Conservation (phyloP, 2,113 vertebrate species). For the Tachycineta bicolor region DNA sequence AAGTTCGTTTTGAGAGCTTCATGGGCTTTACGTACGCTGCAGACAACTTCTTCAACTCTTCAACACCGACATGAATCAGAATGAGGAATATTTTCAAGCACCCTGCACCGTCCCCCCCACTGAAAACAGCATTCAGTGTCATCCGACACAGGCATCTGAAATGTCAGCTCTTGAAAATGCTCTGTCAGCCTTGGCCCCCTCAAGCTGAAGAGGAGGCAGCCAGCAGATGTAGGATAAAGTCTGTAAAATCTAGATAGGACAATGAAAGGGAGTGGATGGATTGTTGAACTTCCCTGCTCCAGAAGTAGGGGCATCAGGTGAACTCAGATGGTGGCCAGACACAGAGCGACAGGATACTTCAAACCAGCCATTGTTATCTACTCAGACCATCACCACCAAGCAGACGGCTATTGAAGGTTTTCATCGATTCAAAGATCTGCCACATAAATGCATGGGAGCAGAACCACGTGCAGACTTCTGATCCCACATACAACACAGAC, state of each 20-base stretch:
- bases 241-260: not conserved
- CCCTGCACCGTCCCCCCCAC: not conserved
- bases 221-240: not conserved
- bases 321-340: not conserved
- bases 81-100: not conserved
- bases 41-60: not conserved
- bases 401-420: accelerated
- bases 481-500: not conserved
- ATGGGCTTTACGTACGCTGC: not conserved
- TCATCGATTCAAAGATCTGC: not conserved
- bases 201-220: not conserved
- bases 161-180: not conserved
- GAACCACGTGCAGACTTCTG: not conserved
- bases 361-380: not conserved
- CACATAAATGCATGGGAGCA: not conserved
- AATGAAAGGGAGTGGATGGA: not conserved
- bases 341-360: not conserved
- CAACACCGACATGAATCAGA: not conserved
- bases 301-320: not conserved
- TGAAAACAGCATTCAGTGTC: not conserved
- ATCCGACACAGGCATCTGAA: not conserved
- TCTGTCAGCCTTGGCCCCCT: not conserved
- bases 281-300: not conserved
- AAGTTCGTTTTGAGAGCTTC: not conserved
- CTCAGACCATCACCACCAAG: not conserved